Percentiles rank a stretch among this genome's conserved stretches.
phyloP scores from a whole-genome alignment of 2,797 vertebrate species.

The Chaetophractus vellerosus region DNA sequence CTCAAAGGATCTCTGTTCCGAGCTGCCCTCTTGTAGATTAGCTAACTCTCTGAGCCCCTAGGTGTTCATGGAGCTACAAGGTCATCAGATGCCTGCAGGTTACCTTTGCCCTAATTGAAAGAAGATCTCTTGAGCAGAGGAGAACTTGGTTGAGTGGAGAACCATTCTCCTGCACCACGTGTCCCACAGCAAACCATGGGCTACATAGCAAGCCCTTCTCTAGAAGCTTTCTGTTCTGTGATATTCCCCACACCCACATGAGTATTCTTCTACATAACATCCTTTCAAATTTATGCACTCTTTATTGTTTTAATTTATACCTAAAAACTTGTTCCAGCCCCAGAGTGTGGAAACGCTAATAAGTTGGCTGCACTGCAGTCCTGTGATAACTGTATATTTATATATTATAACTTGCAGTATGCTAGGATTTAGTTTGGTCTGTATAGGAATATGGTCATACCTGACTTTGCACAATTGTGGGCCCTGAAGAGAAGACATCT shows the following conservation, averaged over 20 bases:
- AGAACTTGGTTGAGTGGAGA: slow-evolving; percentile 10
- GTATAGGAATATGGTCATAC: background rate
- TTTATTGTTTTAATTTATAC: slow-evolving; percentile 40
- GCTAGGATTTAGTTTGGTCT: background rate
- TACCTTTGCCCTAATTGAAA: background rate
- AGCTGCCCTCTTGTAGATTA: background rate
- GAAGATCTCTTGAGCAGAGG: background rate
- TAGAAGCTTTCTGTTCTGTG: background rate
- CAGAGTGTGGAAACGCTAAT: background rate
- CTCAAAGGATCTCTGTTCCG: background rate
- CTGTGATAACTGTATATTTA: background rate
- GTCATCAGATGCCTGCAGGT: background rate
- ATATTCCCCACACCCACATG: background rate
- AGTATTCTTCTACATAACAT: background rate
- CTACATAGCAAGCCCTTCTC: background rate
- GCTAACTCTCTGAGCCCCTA: background rate
- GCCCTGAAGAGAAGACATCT: background rate
- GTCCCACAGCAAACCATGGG: background rate
- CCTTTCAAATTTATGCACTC: background rate
- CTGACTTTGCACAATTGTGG: background rate
- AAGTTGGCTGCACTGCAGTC: background rate
- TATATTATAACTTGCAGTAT: background rate
- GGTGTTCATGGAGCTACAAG: background rate
- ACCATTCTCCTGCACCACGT: background rate
- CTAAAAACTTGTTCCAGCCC: background rate